phyloP scores from a whole-genome alignment of 2,888 invertebrate species.

The Thymelicus sylvestris region DNA sequence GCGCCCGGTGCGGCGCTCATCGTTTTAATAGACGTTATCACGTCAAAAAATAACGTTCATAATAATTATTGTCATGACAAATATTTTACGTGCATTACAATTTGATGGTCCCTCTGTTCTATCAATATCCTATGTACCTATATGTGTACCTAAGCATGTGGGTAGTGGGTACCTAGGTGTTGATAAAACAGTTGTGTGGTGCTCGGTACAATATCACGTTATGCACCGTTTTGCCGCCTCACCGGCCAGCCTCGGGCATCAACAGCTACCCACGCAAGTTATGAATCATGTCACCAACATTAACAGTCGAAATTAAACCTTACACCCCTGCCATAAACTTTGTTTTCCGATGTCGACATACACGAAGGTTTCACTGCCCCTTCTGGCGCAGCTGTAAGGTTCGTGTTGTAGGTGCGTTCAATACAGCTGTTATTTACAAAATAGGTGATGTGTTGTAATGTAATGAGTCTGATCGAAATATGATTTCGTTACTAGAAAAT shows the following conservation, averaged over 20 bases:
- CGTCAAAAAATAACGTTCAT: too few species aligned
- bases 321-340: background rate
- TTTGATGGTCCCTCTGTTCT: too few species aligned
- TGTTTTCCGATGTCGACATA: constrained; percentile 17
- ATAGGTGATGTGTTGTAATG: constrained; percentile 46
- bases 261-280: constrained; percentile 22
- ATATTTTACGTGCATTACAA: too few species aligned
- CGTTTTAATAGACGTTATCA: too few species aligned
- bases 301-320: constrained; percentile 31
- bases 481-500: constrained; percentile 31
- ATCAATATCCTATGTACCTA: too few species aligned
- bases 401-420: constrained; percentile 42
- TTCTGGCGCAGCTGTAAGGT: background rate
- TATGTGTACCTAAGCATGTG: background rate
- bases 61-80: too few species aligned
- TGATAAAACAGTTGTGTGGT: constrained; percentile 63
- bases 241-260: constrained; percentile 55
- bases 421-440: constrained; percentile 46
- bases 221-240: constrained; percentile 74
- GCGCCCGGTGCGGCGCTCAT: too few species aligned
- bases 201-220: constrained; percentile 72
- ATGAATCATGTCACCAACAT: constrained; percentile 8
- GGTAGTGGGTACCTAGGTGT: constrained; percentile 10
- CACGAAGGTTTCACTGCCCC: background rate
- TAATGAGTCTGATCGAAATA: constrained; percentile 41